Percentiles rank a stretch among this genome's conserved stretches.
Conservation (phyloP, 1,140 invertebrate genomes). For the Macrosteles quadrilineatus region DNA sequence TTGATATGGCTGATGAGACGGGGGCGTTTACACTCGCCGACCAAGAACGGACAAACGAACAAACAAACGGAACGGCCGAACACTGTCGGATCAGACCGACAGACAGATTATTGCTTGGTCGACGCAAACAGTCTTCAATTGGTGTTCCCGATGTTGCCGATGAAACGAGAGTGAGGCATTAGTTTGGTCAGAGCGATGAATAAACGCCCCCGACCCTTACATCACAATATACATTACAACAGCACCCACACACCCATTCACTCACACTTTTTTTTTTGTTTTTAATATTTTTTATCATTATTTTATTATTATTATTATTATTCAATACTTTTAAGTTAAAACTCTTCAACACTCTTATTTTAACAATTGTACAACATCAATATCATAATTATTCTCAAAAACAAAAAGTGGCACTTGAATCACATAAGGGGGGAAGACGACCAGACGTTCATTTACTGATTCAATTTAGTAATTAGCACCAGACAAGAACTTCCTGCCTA, state of each 20-base stretch:
- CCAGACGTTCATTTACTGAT: not conserved
- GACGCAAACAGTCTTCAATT: constrained; percentile 10
- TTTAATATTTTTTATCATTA: constrained; percentile 22
- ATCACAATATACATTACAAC: constrained; percentile 23
- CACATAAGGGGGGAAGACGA: constrained; percentile 40
- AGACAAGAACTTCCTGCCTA: constrained; percentile 27
- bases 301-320: constrained; percentile 15
- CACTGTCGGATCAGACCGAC: not conserved
- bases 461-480: not conserved
- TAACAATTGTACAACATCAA: constrained; percentile 38
- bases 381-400: constrained; percentile 43
- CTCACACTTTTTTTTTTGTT: constrained; percentile 26
- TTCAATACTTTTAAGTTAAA: constrained; percentile 27
- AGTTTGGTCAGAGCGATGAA: not conserved
- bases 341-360: constrained; percentile 29
- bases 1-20: constrained; percentile 19
- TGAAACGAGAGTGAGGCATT: not conserved
- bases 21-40: not conserved
- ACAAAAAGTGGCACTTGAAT: constrained; percentile 46
- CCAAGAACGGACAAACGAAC: constrained; percentile 7
- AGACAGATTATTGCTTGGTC: not conserved
- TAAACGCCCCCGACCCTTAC: not conserved
- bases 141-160: not conserved
- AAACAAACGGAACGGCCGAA: not conserved
- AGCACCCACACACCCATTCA: constrained; percentile 12